Conservation (phyloP, 2,888 invertebrate genomes). For the Lithophane ornitopus region DNA sequence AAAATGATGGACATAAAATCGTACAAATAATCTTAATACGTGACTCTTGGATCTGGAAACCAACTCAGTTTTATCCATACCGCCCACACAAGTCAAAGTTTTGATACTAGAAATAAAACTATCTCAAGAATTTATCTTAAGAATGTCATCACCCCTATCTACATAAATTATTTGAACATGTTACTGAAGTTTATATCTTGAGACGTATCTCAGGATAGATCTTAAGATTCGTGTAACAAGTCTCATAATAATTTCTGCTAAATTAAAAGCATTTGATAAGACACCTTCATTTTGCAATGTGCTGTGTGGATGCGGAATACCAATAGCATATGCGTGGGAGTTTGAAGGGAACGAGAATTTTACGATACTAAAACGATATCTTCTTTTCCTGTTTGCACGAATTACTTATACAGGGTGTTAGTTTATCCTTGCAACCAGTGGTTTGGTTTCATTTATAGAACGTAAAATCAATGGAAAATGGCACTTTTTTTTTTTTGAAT, state of each 20-base stretch:
- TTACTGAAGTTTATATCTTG: constrained; percentile 38
- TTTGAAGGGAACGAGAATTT: constrained; percentile 11
- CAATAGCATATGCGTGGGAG: constrained; percentile 31
- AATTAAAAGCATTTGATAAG: constrained; percentile 66
- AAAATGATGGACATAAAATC: neutral
- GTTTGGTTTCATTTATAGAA: too few species aligned
- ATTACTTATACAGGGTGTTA: too few species aligned
- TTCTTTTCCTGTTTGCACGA: too few species aligned
- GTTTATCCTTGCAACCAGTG: too few species aligned
- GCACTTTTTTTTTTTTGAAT: too few species aligned
- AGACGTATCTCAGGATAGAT: constrained; percentile 30
- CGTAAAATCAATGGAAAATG: too few species aligned
- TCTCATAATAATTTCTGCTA: constrained; percentile 62
- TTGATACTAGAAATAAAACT: constrained; percentile 46
- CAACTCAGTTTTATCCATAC: constrained; percentile 16
- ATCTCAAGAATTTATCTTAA: constrained; percentile 43
- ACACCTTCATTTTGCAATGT: constrained; percentile 51
- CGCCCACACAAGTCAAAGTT: constrained; percentile 53
- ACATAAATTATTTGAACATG: constrained; percentile 51
- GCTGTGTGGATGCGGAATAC: constrained; percentile 29
- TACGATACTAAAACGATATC: constrained; percentile 14
- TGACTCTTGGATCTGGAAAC: neutral
- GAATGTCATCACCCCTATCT: constrained; percentile 42
- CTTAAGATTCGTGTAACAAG: constrained; percentile 29
- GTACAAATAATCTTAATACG: constrained; percentile 13